Evolutionary conservation across 2,113 vertebrate genomes (phyloP), one percentile per base, ranked within the genome.

Genomic region (Eudyptes chrysolophus): DNA sequence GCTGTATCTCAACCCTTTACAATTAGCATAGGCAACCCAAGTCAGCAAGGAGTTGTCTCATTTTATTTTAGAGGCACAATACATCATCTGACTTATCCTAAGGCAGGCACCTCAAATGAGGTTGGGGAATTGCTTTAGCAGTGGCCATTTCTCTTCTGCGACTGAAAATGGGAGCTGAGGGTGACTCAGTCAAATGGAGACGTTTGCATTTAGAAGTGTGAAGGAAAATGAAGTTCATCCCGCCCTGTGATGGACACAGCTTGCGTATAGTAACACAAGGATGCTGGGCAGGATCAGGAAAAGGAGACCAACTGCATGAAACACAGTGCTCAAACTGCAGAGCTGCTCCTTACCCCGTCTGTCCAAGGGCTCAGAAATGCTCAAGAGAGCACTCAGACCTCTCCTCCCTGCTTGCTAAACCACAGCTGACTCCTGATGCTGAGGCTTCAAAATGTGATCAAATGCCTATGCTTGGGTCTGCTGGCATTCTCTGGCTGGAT

Each of bases 171-270:
- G n/a, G 21, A 92, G 32, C 27, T 49, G 64, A 70, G 21, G 16
- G 30, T n/a, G 22, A 44, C 25, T 92, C 32, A 52, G 0, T 80
- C 64, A 94, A 74, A 84, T 18, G 30, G 46, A 77, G 36, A 74
- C 3, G 3, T 38, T 86, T 89, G n/a, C 27, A 42, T 84, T 91
- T 62, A 70, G 32, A 58, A 49, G 5, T 29, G n/a, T n/a, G 51
- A 88, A 85, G 17, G 60, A 77, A 94, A 95, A 85, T 32, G 1
- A 86, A 81, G 72, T 58, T 70, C 78, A 42, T 78, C 38, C 20
- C 30, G 57, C 7, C 3, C 2, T 0, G 27, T 54, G 62, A 70
- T 38, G 42, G 60, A 87, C 3, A 1, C 2, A 4, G 54, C 34
- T 72, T 55, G 10, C 1, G 3, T 48, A 79, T 3, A 60, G 44